Evolutionary conservation across 2,888 invertebrate species (phyloP).

Genomic region (Leptopilina drosophilae): DNA sequence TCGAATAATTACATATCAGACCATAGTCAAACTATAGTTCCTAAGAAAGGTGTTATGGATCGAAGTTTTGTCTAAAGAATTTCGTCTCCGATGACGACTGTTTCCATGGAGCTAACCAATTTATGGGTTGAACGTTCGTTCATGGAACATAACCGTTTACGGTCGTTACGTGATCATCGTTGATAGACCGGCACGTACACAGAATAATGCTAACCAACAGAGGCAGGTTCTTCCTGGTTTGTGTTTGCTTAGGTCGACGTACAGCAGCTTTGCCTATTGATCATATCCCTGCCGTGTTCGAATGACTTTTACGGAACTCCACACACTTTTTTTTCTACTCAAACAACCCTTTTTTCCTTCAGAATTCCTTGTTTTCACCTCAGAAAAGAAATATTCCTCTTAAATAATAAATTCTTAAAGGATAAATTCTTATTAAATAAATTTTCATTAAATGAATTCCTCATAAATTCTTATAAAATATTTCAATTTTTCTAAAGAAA

Average conservation of each 20-base stretch:
- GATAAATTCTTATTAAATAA: too few relatives aligned
- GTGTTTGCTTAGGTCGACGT: conserved; percentile 28
- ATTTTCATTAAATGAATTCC: too few relatives aligned
- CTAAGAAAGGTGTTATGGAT: neutral
- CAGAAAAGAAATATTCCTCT: too few relatives aligned
- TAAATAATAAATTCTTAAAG: too few relatives aligned
- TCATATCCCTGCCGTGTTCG: conserved; percentile 5
- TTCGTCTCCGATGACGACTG: conserved; percentile 46
- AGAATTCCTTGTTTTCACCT: too few relatives aligned
- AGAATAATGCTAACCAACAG: conserved; percentile 35
- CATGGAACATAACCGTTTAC: conserved; percentile 42
- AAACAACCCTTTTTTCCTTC: conserved; percentile 7
- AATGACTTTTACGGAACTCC: neutral
- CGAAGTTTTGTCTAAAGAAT: conserved; percentile 21
- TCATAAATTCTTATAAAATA: too few relatives aligned
- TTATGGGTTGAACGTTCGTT: conserved; percentile 38
- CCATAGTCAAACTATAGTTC: too few relatives aligned
- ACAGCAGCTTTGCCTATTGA: conserved; percentile 24
- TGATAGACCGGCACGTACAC: conserved; percentile 37
- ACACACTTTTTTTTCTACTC: neutral
- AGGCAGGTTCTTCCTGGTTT: conserved; percentile 34
- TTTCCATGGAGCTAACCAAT: conserved; percentile 51
- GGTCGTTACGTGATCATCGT: conserved; percentile 44
- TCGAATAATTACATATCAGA: too few relatives aligned
- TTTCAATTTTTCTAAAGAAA: too few relatives aligned